phyloP scores from a whole-genome alignment of 2,797 vertebrate genomes.

The Apogon talboti region DNA sequence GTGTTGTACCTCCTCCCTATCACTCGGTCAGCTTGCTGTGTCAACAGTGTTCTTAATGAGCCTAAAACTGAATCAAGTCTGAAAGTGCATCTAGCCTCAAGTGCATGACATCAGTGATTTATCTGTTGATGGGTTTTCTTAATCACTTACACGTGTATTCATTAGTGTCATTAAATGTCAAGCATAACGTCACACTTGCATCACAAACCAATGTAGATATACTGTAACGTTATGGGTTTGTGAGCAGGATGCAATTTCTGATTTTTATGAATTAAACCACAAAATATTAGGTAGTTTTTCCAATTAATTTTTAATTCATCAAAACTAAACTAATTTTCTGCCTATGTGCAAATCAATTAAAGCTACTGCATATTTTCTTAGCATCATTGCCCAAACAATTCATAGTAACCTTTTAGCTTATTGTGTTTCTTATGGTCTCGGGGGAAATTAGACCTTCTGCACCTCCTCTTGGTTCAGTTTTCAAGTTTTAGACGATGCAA shows the following conservation, averaged over 20 bases:
- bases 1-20: conserved; percentile 42
- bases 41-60: conserved; percentile 43
- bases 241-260: conserved; percentile 6
- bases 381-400: too few species aligned
- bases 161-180: conserved; percentile 16
- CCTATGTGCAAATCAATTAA: background rate
- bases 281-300: background rate
- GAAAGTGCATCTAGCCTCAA: conserved; percentile 9
- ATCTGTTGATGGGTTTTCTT: background rate
- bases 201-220: background rate
- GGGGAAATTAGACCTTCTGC: too few species aligned
- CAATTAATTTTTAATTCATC: background rate
- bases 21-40: conserved; percentile 31
- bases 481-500: too few species aligned
- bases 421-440: too few species aligned
- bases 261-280: background rate
- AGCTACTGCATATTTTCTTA: too few species aligned
- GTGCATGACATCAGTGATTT: conserved; percentile 14
- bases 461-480: too few species aligned
- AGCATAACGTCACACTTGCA: background rate
- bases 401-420: too few species aligned
- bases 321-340: background rate
- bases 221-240: background rate
- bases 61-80: conserved; percentile 25
- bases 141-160: conserved; percentile 18